Conservation (phyloP, 2,113 vertebrate genomes). For the Mionectes macconnelli region DNA sequence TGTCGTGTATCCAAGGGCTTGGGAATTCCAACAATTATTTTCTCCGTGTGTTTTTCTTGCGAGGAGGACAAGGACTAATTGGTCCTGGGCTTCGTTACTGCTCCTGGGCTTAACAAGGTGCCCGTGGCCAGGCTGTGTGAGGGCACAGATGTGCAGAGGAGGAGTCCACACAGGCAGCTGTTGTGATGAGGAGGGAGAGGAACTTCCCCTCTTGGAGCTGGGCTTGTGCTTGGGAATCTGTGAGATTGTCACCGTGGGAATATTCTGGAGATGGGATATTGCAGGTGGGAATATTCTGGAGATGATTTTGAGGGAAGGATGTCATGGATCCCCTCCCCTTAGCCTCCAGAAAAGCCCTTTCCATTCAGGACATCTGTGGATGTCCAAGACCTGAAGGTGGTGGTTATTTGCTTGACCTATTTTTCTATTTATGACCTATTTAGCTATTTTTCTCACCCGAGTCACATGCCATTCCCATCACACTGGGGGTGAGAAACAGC, state of each 20-base stretch:
- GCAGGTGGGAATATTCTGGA: neutral
- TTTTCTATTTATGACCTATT: neutral
- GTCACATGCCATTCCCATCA: neutral
- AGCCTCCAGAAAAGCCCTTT: neutral
- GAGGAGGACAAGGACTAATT: neutral
- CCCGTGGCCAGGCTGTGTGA: neutral
- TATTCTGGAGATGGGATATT: neutral
- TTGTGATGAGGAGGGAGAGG: neutral
- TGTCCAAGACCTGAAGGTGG: neutral
- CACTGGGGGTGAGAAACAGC: neutral
- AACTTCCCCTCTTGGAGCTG: neutral
- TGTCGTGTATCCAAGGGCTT: neutral
- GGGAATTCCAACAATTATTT: constrained; percentile 1
- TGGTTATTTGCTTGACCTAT: neutral
- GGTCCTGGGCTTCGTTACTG: neutral
- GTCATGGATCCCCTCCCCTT: fast-evolving
- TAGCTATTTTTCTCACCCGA: neutral
- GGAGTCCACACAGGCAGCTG: neutral
- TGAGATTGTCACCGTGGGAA: neutral
- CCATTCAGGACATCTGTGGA: neutral
- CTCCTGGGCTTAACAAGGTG: neutral
- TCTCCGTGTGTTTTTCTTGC: neutral
- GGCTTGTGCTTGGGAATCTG: neutral
- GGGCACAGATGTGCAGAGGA: neutral
- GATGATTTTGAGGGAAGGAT: neutral